phyloP scores from a whole-genome alignment of 1,140 invertebrate genomes.

The Calephelis virginiensis region DNA sequence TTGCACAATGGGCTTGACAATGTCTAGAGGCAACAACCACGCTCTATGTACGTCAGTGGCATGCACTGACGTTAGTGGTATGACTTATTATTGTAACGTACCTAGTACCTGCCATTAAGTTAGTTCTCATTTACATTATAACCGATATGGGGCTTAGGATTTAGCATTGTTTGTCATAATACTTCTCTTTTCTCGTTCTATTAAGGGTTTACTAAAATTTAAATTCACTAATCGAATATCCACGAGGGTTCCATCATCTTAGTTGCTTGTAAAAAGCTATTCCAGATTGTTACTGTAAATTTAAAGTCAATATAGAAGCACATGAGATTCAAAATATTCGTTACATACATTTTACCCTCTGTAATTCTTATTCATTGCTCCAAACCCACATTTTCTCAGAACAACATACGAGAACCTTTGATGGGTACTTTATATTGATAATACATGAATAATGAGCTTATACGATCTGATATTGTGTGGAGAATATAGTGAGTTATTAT shows the following conservation, averaged over 20 bases:
- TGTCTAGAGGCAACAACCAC: too few relatives aligned
- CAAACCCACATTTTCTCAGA: slow-evolving; percentile 7
- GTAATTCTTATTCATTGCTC: slow-evolving; percentile 16
- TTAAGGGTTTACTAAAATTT: neutral
- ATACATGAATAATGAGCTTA: slow-evolving; percentile 12
- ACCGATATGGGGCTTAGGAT: too few relatives aligned
- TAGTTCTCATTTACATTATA: too few relatives aligned
- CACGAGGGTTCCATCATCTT: neutral
- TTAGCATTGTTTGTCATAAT: too few relatives aligned
- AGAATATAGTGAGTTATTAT: slow-evolving; percentile 2
- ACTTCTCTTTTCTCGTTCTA: too few relatives aligned
- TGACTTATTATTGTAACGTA: too few relatives aligned
- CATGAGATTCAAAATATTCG: slow-evolving; percentile 7
- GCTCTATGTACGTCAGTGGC: too few relatives aligned
- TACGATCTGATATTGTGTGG: neutral
- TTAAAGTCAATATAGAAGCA: slow-evolving; percentile 2
- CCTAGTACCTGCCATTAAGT: too few relatives aligned
- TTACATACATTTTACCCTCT: slow-evolving; percentile 16
- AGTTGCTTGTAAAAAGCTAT: neutral
- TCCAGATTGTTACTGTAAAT: slow-evolving; percentile 1
- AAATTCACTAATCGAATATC: neutral
- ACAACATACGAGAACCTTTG: slow-evolving; percentile 17
- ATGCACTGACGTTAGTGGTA: too few relatives aligned
- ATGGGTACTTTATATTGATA: slow-evolving; percentile 14
- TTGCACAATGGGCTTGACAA: too few relatives aligned